Evolutionary conservation across 1,140 invertebrate genomes (phyloP).

Genomic region (Cotesia typhae): DNA sequence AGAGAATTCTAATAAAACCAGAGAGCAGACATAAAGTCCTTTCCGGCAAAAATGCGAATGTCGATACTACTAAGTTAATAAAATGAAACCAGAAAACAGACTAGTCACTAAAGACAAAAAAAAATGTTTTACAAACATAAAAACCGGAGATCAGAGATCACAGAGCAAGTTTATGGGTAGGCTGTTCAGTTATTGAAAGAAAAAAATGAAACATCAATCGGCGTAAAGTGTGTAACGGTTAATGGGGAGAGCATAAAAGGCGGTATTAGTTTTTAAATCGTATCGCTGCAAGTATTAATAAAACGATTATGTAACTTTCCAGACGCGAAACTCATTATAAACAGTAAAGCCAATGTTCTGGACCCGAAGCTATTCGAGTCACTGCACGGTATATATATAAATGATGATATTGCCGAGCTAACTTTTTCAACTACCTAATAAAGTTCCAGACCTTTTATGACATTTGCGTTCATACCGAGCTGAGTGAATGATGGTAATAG

Average conservation of each 20-base stretch:
- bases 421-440: slow-evolving; percentile 24
- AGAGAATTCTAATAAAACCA: too few species aligned
- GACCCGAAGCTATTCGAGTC: slow-evolving; percentile 9
- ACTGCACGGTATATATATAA: slow-evolving; percentile 3
- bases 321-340: slow-evolving; percentile 36
- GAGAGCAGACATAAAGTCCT: too few species aligned
- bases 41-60: too few species aligned
- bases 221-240: too few species aligned
- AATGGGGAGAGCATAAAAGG: neutral
- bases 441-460: slow-evolving; percentile 36
- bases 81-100: too few species aligned
- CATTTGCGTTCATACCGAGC: slow-evolving; percentile 29
- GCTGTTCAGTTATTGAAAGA: too few species aligned
- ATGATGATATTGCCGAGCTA: slow-evolving; percentile 17
- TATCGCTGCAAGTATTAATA: slow-evolving; percentile 16
- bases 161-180: too few species aligned
- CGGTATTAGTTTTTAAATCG: slow-evolving; percentile 6
- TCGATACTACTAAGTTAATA: too few species aligned
- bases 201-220: too few species aligned
- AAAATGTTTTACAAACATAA: too few species aligned
- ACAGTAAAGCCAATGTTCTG: slow-evolving; percentile 30
- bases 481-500: slow-evolving; percentile 17
- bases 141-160: too few species aligned
- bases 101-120: too few species aligned
- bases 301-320: slow-evolving; percentile 31